Base-by-base conservation (phyloP, 2,113 vertebrate genomes). In the Solenodon paradoxus region DNA sequence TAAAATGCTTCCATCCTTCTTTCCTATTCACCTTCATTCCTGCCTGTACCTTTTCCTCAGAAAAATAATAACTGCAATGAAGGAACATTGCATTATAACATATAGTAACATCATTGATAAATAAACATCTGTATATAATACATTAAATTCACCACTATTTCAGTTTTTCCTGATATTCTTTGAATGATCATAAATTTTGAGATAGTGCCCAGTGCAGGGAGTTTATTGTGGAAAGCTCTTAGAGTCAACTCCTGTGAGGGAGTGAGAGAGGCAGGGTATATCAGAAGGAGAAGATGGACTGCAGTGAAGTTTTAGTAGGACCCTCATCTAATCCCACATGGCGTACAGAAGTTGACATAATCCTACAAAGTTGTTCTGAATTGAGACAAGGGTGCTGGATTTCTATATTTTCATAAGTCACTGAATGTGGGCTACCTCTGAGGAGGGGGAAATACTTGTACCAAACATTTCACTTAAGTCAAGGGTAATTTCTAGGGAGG, bases 391-490 rank as follows among this genome's bases (percentile, higher is more conserved):
- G 19, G n/a, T 6, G 13, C 7, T 88, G n/a, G 49, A 26, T 3
- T 64, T 95, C 88, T 88, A 17, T 77, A 24, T 71, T 28, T 30
- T 61, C 28, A 11, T 61, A 4, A 30, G 45, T 59, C 24, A 57
- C 42, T 80, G 28, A 35, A 66, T 72, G 24, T 84, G 38, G 15
- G 30, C n/a, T 90, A 49, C 7, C 69, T 80, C 30, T 57, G 45
- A 35, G 32, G 72, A 89, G n/a, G 15, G 17, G 30, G 38, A 26
- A 78, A 83, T 85, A 80, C 11, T 88, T 61, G 55, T 40, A 24
- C 71, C 80, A 92, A 96, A 66, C 11, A 89, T 13, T 32, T 95
- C 5, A n/a, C 22, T 55, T 89, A 86, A 45, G 87, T 80, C 68
- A 88, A 87, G 24, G 51, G n/a, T n/a, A 85, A 78, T 92, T 96